A percentile compares a stretch with the other conserved stretches of the same genome.
These are phyloP conservation scores for Nezara viridula DNA, from an alignment of 2,888 invertebrate species.

Conservation along the genomic window DNA sequence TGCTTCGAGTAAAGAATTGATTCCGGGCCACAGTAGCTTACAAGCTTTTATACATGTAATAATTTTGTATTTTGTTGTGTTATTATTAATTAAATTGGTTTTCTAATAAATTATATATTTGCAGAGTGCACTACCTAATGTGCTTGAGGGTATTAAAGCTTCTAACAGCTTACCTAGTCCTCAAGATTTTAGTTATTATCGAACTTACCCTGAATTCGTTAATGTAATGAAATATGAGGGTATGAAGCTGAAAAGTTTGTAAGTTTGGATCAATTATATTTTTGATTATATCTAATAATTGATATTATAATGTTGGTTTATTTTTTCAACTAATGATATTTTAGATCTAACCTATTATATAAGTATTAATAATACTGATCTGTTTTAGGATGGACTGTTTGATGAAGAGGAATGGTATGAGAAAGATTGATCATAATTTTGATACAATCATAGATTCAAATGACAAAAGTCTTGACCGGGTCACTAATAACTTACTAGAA, in stretches of 20 bases:
- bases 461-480: conserved; percentile 63
- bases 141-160: conserved; percentile 79
- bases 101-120: conserved; percentile 65
- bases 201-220: conserved; percentile 82
- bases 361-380: not conserved
- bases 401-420: conserved; percentile 71
- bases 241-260: conserved; percentile 67
- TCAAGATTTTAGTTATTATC: conserved; percentile 80
- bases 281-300: not conserved
- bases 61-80: not conserved
- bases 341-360: not conserved
- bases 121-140: conserved; percentile 77
- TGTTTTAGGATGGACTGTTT: conserved; percentile 72
- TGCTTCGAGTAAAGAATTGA: not conserved
- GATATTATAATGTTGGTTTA: not conserved
- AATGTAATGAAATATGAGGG: conserved; percentile 77
- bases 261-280: conserved; percentile 53
- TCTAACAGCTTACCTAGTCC: conserved; percentile 82
- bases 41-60: conserved; percentile 50
- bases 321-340: not conserved
- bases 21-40: conserved; percentile 31
- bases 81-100: not conserved
- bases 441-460: conserved; percentile 62
- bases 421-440: conserved; percentile 56
- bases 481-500: conserved; percentile 59